Evolutionary conservation across 2,888 invertebrate species (phyloP).

Genomic region (Aphodius granarius): DNA sequence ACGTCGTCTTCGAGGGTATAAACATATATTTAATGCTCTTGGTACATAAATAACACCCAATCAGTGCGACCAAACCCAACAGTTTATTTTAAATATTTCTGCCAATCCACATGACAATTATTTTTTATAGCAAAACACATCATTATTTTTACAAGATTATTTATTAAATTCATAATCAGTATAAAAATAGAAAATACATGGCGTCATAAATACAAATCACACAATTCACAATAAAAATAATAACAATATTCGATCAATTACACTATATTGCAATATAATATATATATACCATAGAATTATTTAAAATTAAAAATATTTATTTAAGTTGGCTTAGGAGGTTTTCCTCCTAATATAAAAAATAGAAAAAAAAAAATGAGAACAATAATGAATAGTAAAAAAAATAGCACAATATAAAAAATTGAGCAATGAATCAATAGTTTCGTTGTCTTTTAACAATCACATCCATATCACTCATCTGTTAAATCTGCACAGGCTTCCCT

Average conservation of each 20-base stretch:
- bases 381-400: neutral
- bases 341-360: no score
- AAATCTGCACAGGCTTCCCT: constrained; percentile 12
- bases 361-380: no score
- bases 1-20: no score
- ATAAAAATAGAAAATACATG: neutral
- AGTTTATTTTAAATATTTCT: no score
- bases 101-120: no score
- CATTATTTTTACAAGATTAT: neutral
- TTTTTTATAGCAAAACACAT: neutral
- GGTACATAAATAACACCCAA: no score
- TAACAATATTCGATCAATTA: neutral
- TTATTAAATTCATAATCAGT: neutral
- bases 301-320: neutral
- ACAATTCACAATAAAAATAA: neutral
- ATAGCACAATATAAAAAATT: neutral
- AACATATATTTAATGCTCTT: no score
- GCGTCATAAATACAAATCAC: neutral
- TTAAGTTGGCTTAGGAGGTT: neutral
- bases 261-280: neutral
- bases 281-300: neutral
- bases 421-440: neutral
- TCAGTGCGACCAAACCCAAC: no score
- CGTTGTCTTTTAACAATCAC: neutral
- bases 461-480: neutral